Conservation (phyloP, 2,113 vertebrate genomes). For the Jaculus jaculus region DNA sequence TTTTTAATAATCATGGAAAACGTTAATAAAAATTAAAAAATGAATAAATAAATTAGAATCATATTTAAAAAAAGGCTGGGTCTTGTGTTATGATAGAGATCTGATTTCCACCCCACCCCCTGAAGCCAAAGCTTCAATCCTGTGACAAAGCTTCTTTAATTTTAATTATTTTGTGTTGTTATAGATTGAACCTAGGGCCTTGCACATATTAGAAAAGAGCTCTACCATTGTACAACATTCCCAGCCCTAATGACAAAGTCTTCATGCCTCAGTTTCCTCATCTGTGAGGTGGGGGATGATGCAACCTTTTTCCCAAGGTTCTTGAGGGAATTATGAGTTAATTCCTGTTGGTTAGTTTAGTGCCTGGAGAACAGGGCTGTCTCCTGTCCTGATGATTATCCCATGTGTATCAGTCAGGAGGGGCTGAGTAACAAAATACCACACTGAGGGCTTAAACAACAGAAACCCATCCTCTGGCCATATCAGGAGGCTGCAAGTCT, state of each 20-base stretch:
- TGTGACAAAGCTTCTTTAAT: too few relatives aligned
- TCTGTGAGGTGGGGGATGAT: neutral
- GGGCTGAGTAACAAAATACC: neutral
- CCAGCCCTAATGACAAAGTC: neutral
- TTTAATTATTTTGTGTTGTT: neutral
- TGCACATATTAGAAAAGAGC: neutral
- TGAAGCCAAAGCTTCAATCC: too few relatives aligned
- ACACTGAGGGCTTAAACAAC: neutral
- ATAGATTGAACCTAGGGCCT: neutral
- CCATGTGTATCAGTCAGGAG: rapidly evolving
- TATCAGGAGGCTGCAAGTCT: neutral
- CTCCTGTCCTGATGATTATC: neutral
- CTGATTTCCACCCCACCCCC: neutral
- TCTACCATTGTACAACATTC: neutral
- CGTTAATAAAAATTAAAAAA: too few relatives aligned
- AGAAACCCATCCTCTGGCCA: neutral
- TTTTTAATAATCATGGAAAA: too few relatives aligned
- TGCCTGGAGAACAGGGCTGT: neutral
- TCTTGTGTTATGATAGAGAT: too few relatives aligned
- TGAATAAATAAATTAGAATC: too few relatives aligned
- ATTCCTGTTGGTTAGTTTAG: rapidly evolving
- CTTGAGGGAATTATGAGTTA: neutral
- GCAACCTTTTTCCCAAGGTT: neutral
- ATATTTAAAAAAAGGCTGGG: too few relatives aligned
- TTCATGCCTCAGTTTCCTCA: neutral